Evolutionary conservation across 2,113 vertebrate species (phyloP), one percentile per base, ranked within the genome.

Genomic region (Corythornis vintsioides): DNA sequence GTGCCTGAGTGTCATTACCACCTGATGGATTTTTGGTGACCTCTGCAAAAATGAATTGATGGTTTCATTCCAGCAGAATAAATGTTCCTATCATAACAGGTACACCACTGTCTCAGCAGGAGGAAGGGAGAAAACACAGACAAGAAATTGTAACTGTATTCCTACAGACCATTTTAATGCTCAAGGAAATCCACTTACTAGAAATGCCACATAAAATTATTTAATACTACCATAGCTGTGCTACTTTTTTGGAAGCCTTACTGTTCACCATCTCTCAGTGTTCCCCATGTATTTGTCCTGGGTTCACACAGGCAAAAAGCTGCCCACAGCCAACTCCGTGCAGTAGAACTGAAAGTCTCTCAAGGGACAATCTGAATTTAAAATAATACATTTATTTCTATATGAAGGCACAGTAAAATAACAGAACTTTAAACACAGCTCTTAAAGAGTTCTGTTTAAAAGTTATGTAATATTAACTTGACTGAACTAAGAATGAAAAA

Each of bases 21-120:
- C 85, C 89, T 92, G 95, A 95, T 91, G 77, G 95, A 95, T 88
- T 95, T 96, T 94, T 89, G 83, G 95, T 90, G 94, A 93, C 92
- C 91, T 95, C 81, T 89, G 74, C 86, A 87, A 82, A 95, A 96
- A 91, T 45, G 75, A 96, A 89, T 92, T 89, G 89, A 94, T 93
- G 92, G 74, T 93, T 93, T 93, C 96, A 81, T 73, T 55, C 45
- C 77, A 69, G 72, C 53, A 91, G 82, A 94, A 92, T 93, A 94
- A 94, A 94, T 89, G 82, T 57, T 91, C 92, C 73, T 56, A 80
- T 93, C 87, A 53, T 60, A 71, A 59, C 57, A 88, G 91, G 89
- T 89, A 74, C 24, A 64, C 75, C 67, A 89, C 72, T 70, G 48
- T 52, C 81, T 82, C 71, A 85, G 86, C 63, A 91, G 55, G 91